Evolutionary conservation across 2,113 vertebrate species (phyloP).

Genomic region (Sigmodon hispidus): DNA sequence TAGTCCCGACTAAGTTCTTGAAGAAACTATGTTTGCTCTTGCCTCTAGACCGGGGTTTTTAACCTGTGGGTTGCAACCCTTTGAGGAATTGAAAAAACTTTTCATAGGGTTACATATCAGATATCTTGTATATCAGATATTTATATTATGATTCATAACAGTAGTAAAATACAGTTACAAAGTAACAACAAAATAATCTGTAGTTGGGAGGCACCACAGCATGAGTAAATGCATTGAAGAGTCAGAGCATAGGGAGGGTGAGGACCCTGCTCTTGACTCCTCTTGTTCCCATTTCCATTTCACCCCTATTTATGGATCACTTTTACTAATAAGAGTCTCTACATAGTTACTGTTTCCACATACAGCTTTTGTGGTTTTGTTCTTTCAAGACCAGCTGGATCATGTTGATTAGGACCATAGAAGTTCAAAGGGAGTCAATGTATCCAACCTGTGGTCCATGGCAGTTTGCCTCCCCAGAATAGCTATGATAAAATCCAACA

Average conservation of each 20-base stretch:
- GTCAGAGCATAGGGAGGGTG: not conserved
- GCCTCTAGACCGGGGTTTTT: not conserved
- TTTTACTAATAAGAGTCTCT: not conserved
- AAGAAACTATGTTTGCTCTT: conserved; percentile 16
- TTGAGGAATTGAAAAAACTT: not conserved
- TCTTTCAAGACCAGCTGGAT: not conserved
- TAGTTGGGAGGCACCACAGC: not conserved
- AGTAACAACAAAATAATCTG: not conserved
- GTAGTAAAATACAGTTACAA: not conserved
- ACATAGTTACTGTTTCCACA: conserved; percentile 3
- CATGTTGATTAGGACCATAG: not conserved
- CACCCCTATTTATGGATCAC: not conserved
- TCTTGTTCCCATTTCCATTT: not conserved
- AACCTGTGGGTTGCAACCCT: not conserved
- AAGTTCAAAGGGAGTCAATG: not conserved
- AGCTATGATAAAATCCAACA: not conserved
- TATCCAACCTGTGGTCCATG: not conserved
- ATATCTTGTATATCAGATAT: not conserved
- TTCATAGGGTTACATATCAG: not conserved
- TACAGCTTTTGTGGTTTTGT: not conserved
- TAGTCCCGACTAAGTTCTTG: not conserved
- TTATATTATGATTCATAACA: not conserved
- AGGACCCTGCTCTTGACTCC: no score
- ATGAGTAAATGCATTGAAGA: not conserved
- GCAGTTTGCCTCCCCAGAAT: not conserved